Evolutionary conservation across 2,888 invertebrate species (phyloP).

Genomic region (Nomada fucata): DNA sequence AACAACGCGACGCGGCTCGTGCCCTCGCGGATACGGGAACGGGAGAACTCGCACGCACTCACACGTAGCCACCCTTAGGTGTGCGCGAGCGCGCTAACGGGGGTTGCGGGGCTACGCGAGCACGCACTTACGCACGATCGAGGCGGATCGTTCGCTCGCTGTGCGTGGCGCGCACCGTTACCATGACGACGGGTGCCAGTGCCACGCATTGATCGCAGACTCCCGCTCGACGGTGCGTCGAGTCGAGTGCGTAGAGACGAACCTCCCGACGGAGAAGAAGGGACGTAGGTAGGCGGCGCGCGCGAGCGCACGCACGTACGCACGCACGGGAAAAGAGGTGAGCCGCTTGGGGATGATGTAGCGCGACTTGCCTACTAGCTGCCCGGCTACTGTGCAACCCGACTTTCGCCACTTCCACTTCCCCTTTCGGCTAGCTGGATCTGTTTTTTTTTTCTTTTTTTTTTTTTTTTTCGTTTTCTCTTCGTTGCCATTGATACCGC

Average conservation of each 20-base stretch:
- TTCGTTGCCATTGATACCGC: neutral
- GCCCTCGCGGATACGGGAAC: neutral
- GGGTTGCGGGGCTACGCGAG: constrained; percentile 47
- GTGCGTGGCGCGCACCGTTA: constrained; percentile 81
- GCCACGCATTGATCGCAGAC: constrained; percentile 84
- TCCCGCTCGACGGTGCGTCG: constrained; percentile 80
- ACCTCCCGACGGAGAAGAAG: constrained; percentile 66
- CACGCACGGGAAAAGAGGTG: constrained; percentile 45
- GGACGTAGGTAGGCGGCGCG: constrained; percentile 43
- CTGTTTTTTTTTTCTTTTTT: neutral
- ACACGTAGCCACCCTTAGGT: neutral
- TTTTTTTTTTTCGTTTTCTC: neutral
- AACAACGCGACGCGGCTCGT: constrained; percentile 31
- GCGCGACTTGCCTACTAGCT: constrained; percentile 43
- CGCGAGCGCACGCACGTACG: constrained; percentile 14
- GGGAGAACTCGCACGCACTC: neutral
- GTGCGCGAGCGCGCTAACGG: neutral
- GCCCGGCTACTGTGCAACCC: constrained; percentile 20
- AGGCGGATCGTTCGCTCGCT: constrained; percentile 78
- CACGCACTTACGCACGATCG: constrained; percentile 77
- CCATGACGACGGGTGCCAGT: constrained; percentile 82
- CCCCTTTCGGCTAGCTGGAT: too few relatives aligned
- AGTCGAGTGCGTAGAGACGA: constrained; percentile 77
- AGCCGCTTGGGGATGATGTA: constrained; percentile 59
- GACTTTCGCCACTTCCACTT: constrained; percentile 39